phyloP scores from a whole-genome alignment of 2,888 invertebrate species.

The Epinotia ramella region DNA sequence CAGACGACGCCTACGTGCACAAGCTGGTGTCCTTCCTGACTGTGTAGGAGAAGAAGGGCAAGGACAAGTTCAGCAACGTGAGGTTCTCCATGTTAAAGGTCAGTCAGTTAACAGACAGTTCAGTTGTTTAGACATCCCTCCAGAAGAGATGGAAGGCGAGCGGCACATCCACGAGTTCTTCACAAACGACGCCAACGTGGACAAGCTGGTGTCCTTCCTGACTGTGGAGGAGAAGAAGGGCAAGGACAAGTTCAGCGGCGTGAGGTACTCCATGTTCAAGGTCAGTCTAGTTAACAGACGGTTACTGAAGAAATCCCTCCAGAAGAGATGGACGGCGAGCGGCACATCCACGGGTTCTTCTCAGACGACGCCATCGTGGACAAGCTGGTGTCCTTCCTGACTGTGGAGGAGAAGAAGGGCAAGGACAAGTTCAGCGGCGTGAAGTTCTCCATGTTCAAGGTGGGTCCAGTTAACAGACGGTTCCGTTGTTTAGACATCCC shows the following conservation, averaged over 20 bases:
- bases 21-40: slow-evolving; percentile 90
- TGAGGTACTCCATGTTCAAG: no score
- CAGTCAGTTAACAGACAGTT: slow-evolving; percentile 47
- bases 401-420: no score
- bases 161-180: slow-evolving; percentile 85
- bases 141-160: not conserved
- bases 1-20: slow-evolving; percentile 87
- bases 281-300: no score
- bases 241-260: no score
- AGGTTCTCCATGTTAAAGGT: slow-evolving; percentile 91
- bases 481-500: no score
- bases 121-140: not conserved
- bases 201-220: no score
- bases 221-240: no score
- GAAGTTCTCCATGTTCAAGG: no score
- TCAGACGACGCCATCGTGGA: slow-evolving; percentile 85
- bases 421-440: no score
- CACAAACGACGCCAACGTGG: slow-evolving; percentile 84
- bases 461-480: no score
- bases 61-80: slow-evolving; percentile 90
- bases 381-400: no score
- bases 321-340: not conserved
- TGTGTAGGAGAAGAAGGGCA: slow-evolving; percentile 94
- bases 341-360: slow-evolving; percentile 85
- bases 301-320: not conserved